Evolutionary conservation across 2,113 vertebrate species (phyloP).

Genomic region (Procapra przewalskii): DNA sequence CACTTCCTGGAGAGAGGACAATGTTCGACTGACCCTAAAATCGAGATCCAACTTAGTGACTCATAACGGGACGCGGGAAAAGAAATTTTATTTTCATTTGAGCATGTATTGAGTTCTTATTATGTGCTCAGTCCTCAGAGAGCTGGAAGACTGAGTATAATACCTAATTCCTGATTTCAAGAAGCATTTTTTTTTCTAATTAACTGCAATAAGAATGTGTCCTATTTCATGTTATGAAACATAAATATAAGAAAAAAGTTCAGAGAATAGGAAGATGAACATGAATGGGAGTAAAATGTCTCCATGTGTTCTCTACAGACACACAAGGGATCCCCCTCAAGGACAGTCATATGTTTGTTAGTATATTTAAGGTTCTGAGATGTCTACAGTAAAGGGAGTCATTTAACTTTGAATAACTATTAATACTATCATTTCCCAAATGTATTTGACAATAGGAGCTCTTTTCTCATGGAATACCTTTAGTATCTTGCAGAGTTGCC

Average conservation of each 20-base stretch:
- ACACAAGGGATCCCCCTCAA: background rate
- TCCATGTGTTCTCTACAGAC: background rate
- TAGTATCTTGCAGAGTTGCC: background rate
- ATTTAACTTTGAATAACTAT: background rate
- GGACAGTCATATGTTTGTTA: background rate
- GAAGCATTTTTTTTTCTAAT: background rate
- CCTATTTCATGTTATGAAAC: background rate
- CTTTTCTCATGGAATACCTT: background rate
- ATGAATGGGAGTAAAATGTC: background rate
- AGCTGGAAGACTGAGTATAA: background rate
- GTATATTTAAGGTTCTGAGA: background rate
- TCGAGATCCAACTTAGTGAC: background rate
- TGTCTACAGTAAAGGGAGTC: background rate
- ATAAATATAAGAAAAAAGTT: background rate
- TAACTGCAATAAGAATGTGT: background rate
- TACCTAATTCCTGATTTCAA: background rate
- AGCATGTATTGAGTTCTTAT: background rate
- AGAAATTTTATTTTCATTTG: background rate
- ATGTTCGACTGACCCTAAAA: background rate
- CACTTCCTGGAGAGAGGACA: background rate
- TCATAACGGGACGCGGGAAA: background rate
- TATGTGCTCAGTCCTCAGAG: background rate
- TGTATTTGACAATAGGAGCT: background rate
- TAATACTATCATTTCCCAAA: background rate
- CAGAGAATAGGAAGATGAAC: background rate